Conservation (phyloP, 2,888 invertebrate genomes). For the Parnassius apollo region DNA sequence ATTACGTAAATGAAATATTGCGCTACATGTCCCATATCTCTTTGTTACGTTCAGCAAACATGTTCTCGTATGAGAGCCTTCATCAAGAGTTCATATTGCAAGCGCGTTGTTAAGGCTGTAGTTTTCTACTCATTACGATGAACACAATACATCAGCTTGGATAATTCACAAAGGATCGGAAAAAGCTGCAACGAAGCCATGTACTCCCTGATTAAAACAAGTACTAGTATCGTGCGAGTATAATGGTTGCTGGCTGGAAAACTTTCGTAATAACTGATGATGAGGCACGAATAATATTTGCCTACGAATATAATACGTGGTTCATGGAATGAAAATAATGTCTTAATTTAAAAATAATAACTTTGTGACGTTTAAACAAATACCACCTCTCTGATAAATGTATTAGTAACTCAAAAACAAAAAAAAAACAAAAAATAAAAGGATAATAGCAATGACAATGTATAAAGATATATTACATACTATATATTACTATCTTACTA, state of each 20-base stretch:
- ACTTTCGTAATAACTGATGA: constrained; percentile 7
- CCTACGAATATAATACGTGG: too few relatives aligned
- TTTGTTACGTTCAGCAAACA: constrained; percentile 14
- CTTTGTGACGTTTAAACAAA: too few relatives aligned
- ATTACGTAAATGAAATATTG: constrained; percentile 1
- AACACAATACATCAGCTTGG: constrained; percentile 27
- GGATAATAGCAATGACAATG: too few relatives aligned
- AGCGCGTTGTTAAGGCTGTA: constrained; percentile 10
- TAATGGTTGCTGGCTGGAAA: constrained; percentile 1
- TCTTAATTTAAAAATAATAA: too few relatives aligned
- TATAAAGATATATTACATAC: too few relatives aligned
- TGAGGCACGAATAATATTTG: too few relatives aligned
- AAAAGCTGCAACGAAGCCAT: constrained; percentile 22
- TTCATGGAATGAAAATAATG: too few relatives aligned
- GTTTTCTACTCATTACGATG: constrained; percentile 26
- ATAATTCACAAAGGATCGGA: constrained; percentile 27
- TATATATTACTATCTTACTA: too few relatives aligned
- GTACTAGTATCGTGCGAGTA: constrained; percentile 13
- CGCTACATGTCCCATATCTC: constrained; percentile 11
- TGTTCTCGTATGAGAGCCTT: not conserved
- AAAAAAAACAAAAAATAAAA: too few relatives aligned
- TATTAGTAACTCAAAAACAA: too few relatives aligned
- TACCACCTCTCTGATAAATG: too few relatives aligned
- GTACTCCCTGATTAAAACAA: constrained; percentile 26
- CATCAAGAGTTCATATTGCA: constrained; percentile 18